phyloP scores from a whole-genome alignment of 2,113 vertebrate genomes.

The Burhinus oedicnemus region DNA sequence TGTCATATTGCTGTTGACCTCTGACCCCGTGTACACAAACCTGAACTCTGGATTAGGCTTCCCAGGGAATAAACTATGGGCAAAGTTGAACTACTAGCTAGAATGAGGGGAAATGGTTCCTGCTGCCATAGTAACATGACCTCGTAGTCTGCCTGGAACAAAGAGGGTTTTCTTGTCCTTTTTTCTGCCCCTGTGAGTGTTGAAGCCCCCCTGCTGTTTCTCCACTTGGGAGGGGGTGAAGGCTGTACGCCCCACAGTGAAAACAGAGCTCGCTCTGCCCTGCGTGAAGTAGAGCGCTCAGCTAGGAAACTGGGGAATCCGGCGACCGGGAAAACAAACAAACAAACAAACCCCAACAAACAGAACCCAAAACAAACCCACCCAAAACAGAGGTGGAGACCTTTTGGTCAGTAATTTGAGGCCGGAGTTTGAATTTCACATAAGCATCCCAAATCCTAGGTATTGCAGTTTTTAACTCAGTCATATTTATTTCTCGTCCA shows the following conservation, averaged over 20 bases:
- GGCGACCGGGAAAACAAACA: background rate
- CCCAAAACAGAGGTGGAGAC: background rate
- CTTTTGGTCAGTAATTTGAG: background rate
- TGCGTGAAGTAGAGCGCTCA: conserved; percentile 10
- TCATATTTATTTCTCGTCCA: too few species aligned
- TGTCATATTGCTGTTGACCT: conserved; percentile 85
- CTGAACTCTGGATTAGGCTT: conserved; percentile 80
- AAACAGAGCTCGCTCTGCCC: background rate
- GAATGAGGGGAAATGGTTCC: conserved; percentile 71
- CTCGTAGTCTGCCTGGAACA: conserved; percentile 76
- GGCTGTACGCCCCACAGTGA: background rate
- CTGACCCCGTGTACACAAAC: conserved; percentile 70
- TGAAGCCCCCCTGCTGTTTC: conserved; percentile 41
- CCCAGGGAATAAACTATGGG: conserved; percentile 71
- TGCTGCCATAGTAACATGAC: conserved; percentile 81
- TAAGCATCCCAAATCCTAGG: too few species aligned
- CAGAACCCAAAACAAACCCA: background rate
- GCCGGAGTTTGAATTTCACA: background rate
- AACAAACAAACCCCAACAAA: too few species aligned
- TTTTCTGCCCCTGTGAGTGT: conserved; percentile 65
- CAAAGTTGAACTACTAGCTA: conserved; percentile 39
- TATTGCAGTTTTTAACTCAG: too few species aligned
- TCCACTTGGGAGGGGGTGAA: conserved; percentile 7
- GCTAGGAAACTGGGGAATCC: background rate
- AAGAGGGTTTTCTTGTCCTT: conserved; percentile 78